phyloP scores from a whole-genome alignment of 2,797 vertebrate genomes.

The Zalophus californianus region DNA sequence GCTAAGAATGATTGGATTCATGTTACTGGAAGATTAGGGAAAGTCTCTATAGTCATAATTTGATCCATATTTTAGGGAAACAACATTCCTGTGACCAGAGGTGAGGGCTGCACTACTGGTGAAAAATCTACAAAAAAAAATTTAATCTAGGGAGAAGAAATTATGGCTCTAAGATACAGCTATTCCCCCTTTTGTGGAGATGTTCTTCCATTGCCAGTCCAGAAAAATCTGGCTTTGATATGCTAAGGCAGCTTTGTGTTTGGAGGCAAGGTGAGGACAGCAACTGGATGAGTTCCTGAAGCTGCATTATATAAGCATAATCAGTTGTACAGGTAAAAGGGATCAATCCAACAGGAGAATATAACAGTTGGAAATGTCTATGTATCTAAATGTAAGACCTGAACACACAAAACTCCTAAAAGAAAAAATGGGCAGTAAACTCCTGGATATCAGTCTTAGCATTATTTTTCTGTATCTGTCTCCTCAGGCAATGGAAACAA shows the following conservation, averaged over 20 bases:
- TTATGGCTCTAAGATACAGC: background rate
- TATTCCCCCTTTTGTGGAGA: background rate
- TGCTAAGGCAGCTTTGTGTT: background rate
- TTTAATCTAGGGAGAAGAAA: background rate
- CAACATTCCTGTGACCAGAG: background rate
- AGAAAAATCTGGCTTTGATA: constrained; percentile 8
- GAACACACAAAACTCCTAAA: background rate
- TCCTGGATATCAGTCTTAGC: background rate
- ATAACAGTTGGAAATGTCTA: background rate
- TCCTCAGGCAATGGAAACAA: background rate
- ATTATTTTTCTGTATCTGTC: background rate
- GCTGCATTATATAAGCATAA: background rate
- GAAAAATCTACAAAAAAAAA: constrained; percentile 15
- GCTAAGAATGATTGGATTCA: background rate
- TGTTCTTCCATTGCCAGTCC: background rate
- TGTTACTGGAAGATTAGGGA: background rate
- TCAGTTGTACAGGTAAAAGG: background rate
- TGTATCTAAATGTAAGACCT: background rate
- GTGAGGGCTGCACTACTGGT: background rate
- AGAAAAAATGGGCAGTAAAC: background rate
- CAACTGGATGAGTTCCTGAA: background rate
- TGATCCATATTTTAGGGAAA: background rate
- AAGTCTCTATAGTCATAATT: background rate
- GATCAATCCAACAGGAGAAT: background rate
- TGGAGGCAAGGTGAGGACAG: background rate